Conservation (phyloP, 2,113 vertebrate species). For the Bagarius yarrelli region DNA sequence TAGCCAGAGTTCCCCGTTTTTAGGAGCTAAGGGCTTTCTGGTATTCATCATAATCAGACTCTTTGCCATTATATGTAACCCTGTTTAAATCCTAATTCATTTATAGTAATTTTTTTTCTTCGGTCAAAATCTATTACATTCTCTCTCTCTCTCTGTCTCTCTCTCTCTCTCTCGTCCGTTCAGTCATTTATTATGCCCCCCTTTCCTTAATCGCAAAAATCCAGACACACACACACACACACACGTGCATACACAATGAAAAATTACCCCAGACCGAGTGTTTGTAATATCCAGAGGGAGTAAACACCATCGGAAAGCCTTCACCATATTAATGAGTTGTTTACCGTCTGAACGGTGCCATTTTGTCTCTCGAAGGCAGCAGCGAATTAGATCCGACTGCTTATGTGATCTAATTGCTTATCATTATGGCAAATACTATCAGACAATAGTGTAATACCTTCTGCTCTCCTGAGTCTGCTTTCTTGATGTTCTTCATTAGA, state of each 20-base stretch:
- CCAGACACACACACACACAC: slow-evolving; percentile 3
- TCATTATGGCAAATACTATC: slow-evolving; percentile 36
- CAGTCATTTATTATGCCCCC: slow-evolving; percentile 23
- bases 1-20: slow-evolving; percentile 44
- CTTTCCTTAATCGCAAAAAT: slow-evolving; percentile 25
- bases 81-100: slow-evolving; percentile 56
- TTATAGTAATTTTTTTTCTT: slow-evolving; percentile 40
- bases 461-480: slow-evolving; percentile 22
- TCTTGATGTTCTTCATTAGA: slow-evolving; percentile 30
- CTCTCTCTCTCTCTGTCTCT: slow-evolving; percentile 5
- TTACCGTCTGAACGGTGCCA: slow-evolving; percentile 45
- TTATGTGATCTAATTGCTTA: slow-evolving; percentile 54
- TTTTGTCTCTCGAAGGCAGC: slow-evolving; percentile 42
- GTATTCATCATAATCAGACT: slow-evolving; percentile 50
- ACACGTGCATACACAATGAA: slow-evolving; percentile 20
- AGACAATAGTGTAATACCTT: slow-evolving; percentile 28
- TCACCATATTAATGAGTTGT: slow-evolving; percentile 46
- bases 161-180: background rate
- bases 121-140: slow-evolving; percentile 47
- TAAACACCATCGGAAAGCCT: slow-evolving; percentile 25
- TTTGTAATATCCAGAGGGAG: slow-evolving; percentile 34
- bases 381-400: slow-evolving; percentile 41
- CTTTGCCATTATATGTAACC: slow-evolving; percentile 33
- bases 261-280: slow-evolving; percentile 33
- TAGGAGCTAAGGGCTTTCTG: slow-evolving; percentile 28